Evolutionary conservation across 1,140 invertebrate genomes (phyloP), one percentile per base, ranked within the genome.

Genomic region (Pseudomyrmex pallidus): DNA sequence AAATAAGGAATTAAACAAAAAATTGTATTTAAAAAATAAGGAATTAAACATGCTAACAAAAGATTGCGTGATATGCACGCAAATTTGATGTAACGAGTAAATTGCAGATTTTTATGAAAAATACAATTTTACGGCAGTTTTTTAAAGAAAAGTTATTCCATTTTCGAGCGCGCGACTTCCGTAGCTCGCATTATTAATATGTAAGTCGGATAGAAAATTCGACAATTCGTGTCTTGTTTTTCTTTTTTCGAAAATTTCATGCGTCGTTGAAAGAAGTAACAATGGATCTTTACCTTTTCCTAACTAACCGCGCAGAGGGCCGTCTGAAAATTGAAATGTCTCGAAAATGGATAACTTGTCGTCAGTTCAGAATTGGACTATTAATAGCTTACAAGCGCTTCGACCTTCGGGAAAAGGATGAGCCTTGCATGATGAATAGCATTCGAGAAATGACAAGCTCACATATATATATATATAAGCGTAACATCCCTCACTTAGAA

Each of bases 131-230:
- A 35, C 5, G 5, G 0, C 35, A 35, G 25, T 4, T 20, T 44
- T 9, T 5, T 9, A 15, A 17, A n/a, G 9, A 15, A 77, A 56
- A 20, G 17, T 66, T 20, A 17, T 25, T 56, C 35, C 5, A 3
- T 3, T 46, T 35, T 22, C 5, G 35, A 35, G 35, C 3, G 20
- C 20, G 20, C 20, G 35, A 20, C 12, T 48, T 86, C 2, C 10
- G 87, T 86, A 87, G 91, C 90, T 90, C 89, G 92, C 90, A 90
- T n/a, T n/a, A 20, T 93, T 92, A 93, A 92, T 92, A 93, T 92
- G 87, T 86, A 90, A 92, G 86, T 88, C 74, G 87, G 82, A 77
- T 83, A 85, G 35, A 83, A 17, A 59, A 63, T 48, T 48, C 22
- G 35, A 35, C 64, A 63, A 82, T 83, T 66, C 7, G 48, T 59